phyloP scores from a whole-genome alignment of 2,797 vertebrate genomes.

The Menidia menidia region DNA sequence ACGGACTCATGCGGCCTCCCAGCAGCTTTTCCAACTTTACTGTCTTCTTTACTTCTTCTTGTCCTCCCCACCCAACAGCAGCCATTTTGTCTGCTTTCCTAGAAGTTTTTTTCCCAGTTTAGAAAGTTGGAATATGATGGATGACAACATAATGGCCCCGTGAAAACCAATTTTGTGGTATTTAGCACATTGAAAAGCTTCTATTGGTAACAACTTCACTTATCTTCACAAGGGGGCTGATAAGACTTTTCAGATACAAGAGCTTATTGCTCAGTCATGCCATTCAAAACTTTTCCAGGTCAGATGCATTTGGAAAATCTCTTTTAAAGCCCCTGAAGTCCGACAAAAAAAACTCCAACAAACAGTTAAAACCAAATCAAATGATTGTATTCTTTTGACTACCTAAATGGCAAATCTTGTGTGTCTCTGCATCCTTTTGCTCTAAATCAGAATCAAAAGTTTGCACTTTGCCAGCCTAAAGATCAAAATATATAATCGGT shows the following conservation, averaged over 20 bases:
- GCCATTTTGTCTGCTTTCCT: background rate
- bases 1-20: background rate
- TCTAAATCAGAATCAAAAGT: no score
- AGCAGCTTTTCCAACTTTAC: conserved; percentile 2
- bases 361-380: no score
- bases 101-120: no score
- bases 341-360: no score
- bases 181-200: background rate
- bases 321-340: no score
- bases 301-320: no score
- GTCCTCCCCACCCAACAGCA: background rate
- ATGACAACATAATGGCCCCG: background rate
- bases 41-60: background rate
- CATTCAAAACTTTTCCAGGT: no score
- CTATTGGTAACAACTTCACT: background rate
- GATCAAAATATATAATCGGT: background rate
- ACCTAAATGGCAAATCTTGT: background rate
- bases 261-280: no score
- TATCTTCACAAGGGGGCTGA: no score
- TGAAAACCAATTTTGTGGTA: background rate
- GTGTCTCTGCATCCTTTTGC: background rate
- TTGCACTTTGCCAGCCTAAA: background rate
- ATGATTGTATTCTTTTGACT: background rate
- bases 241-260: no score
- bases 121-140: no score